These are phyloP conservation scores for Mormyrops attenuatus DNA, from an alignment of 2,797 vertebrate genomes.

Conservation along the genomic window DNA sequence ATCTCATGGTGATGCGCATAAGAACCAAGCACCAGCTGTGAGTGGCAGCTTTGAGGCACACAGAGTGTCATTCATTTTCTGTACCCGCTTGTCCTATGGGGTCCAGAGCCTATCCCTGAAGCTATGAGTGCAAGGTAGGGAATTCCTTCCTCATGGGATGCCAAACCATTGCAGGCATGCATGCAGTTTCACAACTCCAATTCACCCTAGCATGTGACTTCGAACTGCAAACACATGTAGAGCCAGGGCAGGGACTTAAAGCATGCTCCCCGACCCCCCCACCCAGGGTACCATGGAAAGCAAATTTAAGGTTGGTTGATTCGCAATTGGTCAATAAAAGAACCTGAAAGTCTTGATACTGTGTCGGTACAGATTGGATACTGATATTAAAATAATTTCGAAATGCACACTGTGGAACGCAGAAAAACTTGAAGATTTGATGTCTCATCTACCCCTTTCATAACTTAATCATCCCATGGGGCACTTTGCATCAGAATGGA, in stretches of 20 bases:
- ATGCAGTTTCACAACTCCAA: no score
- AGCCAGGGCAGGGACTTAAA: background rate
- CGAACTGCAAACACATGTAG: background rate
- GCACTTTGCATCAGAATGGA: constrained; percentile 5
- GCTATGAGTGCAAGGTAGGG: background rate
- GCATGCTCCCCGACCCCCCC: background rate
- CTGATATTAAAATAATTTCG: background rate
- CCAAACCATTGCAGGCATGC: background rate
- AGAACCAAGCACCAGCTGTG: background rate
- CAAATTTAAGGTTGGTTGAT: background rate
- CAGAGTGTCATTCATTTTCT: background rate
- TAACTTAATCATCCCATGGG: constrained; percentile 14
- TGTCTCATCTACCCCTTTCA: constrained; percentile 44
- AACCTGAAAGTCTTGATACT: background rate
- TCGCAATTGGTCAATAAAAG: background rate
- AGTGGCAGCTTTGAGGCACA: background rate
- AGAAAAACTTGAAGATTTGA: constrained; percentile 47
- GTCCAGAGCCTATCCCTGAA: background rate
- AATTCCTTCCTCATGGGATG: background rate
- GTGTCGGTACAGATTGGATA: background rate
- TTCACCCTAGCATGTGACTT: background rate
- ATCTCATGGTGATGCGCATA: background rate
- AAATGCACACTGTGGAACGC: constrained; percentile 13
- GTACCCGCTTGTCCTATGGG: background rate
- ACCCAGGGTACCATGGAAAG: background rate